These are phyloP conservation scores for Tenthredo distinguenda DNA, from an alignment of 2,888 invertebrate species.

Conservation along the genomic window DNA sequence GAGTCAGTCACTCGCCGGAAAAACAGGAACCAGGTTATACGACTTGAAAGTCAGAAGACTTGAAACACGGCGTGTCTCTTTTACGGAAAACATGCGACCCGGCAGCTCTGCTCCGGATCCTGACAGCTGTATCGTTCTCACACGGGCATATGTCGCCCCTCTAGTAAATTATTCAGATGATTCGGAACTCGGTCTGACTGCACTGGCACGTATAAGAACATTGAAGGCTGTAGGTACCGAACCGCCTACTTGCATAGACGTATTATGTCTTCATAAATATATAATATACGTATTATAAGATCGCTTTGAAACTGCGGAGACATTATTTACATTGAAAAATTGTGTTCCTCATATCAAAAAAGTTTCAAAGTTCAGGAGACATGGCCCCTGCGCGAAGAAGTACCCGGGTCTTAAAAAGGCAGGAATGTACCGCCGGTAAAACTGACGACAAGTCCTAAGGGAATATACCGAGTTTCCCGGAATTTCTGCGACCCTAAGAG, in stretches of 20 bases:
- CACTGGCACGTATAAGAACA: background rate
- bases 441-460: slow-evolving; percentile 26
- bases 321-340: background rate
- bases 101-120: background rate
- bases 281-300: background rate
- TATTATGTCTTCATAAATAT: background rate
- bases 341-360: background rate
- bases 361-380: background rate
- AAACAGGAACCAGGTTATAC: background rate
- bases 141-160: slow-evolving; percentile 39
- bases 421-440: slow-evolving; percentile 36
- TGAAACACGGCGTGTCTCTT: slow-evolving; percentile 21
- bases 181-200: slow-evolving; percentile 37
- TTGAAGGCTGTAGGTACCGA: background rate
- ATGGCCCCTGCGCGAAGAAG: background rate
- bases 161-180: slow-evolving; percentile 50
- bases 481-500: slow-evolving; percentile 23
- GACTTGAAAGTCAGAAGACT: slow-evolving; percentile 12
- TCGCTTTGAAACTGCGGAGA: background rate
- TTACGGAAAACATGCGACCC: slow-evolving; percentile 33
- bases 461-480: slow-evolving; percentile 22
- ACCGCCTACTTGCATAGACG: background rate
- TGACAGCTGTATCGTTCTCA: slow-evolving; percentile 50
- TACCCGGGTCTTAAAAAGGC: background rate
- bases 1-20: background rate